phyloP scores from a whole-genome alignment of 2,113 vertebrate species.

The Seriola dumerili region DNA sequence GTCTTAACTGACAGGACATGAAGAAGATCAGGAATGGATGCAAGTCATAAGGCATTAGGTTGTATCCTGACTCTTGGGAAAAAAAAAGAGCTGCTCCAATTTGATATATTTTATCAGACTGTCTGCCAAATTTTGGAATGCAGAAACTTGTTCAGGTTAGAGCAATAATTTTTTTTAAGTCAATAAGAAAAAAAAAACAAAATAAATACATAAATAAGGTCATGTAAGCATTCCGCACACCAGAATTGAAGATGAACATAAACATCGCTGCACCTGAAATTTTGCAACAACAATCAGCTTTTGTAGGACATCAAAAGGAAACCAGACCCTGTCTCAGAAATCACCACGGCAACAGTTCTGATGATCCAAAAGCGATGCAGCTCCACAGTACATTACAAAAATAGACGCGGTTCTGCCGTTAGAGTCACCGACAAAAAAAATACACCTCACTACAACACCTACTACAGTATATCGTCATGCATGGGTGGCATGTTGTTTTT shows the following conservation, averaged over 20 bases:
- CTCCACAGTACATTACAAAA: conserved; percentile 56
- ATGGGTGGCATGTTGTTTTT: conserved; percentile 58
- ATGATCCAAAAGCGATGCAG: conserved; percentile 54
- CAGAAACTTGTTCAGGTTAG: conserved; percentile 29
- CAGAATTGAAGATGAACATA: conserved; percentile 43
- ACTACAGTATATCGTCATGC: conserved; percentile 67
- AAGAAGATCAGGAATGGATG: conserved; percentile 71
- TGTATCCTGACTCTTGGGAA: conserved; percentile 67
- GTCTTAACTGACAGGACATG: conserved; percentile 37
- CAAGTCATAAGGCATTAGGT: conserved; percentile 82
- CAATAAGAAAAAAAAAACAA: conserved; percentile 20
- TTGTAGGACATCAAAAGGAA: conserved; percentile 57
- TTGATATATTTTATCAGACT: conserved; percentile 28
- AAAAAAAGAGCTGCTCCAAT: conserved; percentile 56
- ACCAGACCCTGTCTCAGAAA: conserved; percentile 49
- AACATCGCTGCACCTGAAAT: conserved; percentile 60
- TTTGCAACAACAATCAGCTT: conserved; percentile 40
- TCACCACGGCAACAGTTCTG: conserved; percentile 59
- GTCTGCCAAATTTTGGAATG: conserved; percentile 46
- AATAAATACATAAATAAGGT: conserved; percentile 66
- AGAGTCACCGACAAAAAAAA: conserved; percentile 41
- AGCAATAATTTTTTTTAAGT: conserved; percentile 17
- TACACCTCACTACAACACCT: conserved; percentile 65
- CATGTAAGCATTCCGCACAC: conserved; percentile 63
- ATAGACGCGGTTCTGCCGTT: conserved; percentile 63